Percentiles rank a stretch among this genome's conserved stretches.
phyloP scores from a whole-genome alignment of 2,797 vertebrate genomes.

The Oryzias sinensis region DNA sequence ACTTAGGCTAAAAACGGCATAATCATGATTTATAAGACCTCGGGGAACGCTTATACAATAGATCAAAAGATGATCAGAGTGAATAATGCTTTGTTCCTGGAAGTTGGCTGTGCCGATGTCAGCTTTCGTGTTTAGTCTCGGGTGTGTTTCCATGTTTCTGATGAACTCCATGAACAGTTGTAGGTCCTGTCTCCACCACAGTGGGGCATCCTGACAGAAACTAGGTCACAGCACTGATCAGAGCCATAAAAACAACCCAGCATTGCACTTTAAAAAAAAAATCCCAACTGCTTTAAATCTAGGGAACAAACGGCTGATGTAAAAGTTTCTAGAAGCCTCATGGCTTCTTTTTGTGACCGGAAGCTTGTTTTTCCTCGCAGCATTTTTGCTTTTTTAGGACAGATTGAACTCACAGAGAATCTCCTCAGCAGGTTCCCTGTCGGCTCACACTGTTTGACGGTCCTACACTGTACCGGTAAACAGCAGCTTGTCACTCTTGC shows the following conservation, averaged over 20 bases:
- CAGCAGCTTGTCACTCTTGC: slow-evolving; percentile 49
- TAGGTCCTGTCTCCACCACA: slow-evolving; percentile 47
- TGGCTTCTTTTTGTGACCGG: slow-evolving; percentile 17
- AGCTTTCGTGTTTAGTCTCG: too few species aligned
- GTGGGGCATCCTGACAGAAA: slow-evolving; percentile 57
- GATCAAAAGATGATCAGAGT: too few species aligned
- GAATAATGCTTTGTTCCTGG: too few species aligned
- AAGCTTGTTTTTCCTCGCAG: slow-evolving; percentile 14
- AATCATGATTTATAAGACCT: too few species aligned
- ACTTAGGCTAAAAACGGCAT: too few species aligned
- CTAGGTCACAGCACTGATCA: neutral
- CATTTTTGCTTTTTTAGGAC: too few species aligned
- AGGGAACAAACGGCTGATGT: too few species aligned
- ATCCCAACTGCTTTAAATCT: neutral
- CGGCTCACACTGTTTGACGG: slow-evolving; percentile 1
- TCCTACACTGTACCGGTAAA: slow-evolving; percentile 34
- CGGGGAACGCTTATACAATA: too few species aligned
- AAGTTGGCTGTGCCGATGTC: too few species aligned
- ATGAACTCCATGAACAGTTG: slow-evolving; percentile 13
- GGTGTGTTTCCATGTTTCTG: too few species aligned
- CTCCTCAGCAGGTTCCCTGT: too few species aligned
- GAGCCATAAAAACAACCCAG: neutral
- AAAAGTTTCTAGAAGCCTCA: slow-evolving; percentile 16
- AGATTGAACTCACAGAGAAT: too few species aligned
- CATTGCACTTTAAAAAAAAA: neutral